Percentiles rank a stretch among this genome's conserved stretches.
Conservation (phyloP, 1,140 invertebrate genomes). For the Vollenhovia emeryi region DNA sequence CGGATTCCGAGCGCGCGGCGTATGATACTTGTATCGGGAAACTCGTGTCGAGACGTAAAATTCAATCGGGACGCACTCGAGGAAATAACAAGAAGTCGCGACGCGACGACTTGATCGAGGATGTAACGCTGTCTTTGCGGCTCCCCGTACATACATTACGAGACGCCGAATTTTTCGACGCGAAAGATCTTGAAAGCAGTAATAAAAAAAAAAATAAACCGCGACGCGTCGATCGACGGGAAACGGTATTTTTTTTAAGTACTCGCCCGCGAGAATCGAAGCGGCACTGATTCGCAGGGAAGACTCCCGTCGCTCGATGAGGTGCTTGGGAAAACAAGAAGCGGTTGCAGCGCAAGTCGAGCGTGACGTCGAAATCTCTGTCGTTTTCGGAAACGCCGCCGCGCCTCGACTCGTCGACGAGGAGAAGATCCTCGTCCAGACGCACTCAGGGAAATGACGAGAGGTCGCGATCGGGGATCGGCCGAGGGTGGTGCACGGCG, state of each 20-base stretch:
- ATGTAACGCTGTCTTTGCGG: neutral
- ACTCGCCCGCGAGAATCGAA: neutral
- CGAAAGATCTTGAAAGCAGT: neutral
- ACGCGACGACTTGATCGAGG: neutral
- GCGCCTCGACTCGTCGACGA: neutral
- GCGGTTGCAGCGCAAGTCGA: neutral
- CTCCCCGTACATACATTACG: neutral
- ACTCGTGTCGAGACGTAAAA: conserved; percentile 22
- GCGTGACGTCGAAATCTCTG: neutral
- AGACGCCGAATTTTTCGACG: neutral
- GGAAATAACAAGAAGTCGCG: conserved; percentile 32
- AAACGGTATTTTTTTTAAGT: neutral
- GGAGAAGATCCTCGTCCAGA: conserved; percentile 12
- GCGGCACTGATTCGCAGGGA: neutral
- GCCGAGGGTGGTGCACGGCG: neutral
- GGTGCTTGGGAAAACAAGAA: neutral
- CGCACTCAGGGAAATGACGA: conserved; percentile 50
- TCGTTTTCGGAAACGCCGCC: neutral
- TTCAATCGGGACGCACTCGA: conserved; percentile 4
- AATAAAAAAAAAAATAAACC: neutral
- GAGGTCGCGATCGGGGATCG: neutral
- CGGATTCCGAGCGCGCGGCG: conserved; percentile 3
- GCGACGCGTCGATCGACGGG: neutral
- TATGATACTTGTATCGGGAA: conserved; percentile 37
- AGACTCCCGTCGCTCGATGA: neutral